A percentile compares a stretch with the other conserved stretches of the same genome.
Evolutionary conservation across 1,140 invertebrate species (phyloP).

Genomic region (Atta cephalotes): DNA sequence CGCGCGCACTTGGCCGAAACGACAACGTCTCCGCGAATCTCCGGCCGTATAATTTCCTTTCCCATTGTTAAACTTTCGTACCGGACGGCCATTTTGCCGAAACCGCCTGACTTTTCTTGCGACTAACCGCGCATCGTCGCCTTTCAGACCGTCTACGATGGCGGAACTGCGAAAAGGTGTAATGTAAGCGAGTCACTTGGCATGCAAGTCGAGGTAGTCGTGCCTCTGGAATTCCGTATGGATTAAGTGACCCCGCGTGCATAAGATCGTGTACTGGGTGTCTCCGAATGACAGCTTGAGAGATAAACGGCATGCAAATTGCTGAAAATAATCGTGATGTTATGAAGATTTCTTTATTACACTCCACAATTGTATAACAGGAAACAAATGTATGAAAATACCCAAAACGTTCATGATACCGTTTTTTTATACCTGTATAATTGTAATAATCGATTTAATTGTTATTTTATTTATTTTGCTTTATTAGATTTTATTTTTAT

Average conservation of each 20-base stretch:
- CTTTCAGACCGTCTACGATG: conserved; percentile 42
- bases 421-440: not conserved
- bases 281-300: not conserved
- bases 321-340: not conserved
- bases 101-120: conserved; percentile 53
- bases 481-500: not conserved
- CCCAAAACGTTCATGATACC: not conserved
- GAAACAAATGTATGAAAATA: not conserved
- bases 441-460: not conserved
- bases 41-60: conserved; percentile 60
- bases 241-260: conserved; percentile 74
- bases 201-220: conserved; percentile 73
- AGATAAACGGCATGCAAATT: conserved; percentile 9
- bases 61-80: conserved; percentile 60
- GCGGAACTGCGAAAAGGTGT: conserved; percentile 49
- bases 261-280: conserved; percentile 62
- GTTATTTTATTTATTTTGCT: not conserved
- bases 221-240: conserved; percentile 74
- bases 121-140: not conserved
- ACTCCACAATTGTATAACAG: not conserved
- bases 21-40: conserved; percentile 58
- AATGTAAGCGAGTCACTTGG: conserved; percentile 74
- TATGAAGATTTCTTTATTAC: not conserved
- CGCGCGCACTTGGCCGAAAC: conserved; percentile 23
- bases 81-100: conserved; percentile 61